Evolutionary conservation across 2,888 invertebrate genomes (phyloP).

Genomic region (Ochlodes sylvanus): DNA sequence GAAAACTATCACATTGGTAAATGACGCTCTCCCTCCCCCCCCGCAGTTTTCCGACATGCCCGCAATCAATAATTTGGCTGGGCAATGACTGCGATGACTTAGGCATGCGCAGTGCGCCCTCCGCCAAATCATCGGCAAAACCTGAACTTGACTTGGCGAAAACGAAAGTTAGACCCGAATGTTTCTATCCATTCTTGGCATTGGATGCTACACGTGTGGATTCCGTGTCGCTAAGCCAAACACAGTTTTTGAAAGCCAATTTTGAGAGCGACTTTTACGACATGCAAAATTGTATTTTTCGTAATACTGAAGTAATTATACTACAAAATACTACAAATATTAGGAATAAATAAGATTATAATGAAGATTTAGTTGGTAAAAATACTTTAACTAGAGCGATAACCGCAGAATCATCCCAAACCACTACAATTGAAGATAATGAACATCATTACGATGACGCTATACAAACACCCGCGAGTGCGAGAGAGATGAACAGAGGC

Average conservation of each 20-base stretch:
- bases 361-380: constrained; percentile 10
- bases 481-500: constrained; percentile 63
- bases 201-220: constrained; percentile 55
- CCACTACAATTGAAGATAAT: constrained; percentile 33
- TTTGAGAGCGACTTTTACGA: constrained; percentile 21
- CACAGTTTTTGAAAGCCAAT: constrained; percentile 38
- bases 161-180: constrained; percentile 81
- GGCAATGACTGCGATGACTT: constrained; percentile 85
- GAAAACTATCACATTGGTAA: constrained; percentile 84
- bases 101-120: constrained; percentile 69
- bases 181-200: constrained; percentile 82
- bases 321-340: not conserved
- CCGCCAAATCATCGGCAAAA: constrained; percentile 76
- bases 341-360: not conserved
- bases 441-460: constrained; percentile 43
- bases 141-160: constrained; percentile 84
- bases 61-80: constrained; percentile 83
- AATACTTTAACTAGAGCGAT: constrained; percentile 2
- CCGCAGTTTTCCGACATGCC: constrained; percentile 81
- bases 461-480: constrained; percentile 51
- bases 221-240: constrained; percentile 36
- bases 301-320: not conserved
- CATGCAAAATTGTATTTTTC: not conserved
- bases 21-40: constrained; percentile 64
- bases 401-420: constrained; percentile 26